A percentile compares a stretch with the other conserved stretches of the same genome.
Conservation (phyloP, 2,888 invertebrate genomes). For the Polydesmus complanatus region DNA sequence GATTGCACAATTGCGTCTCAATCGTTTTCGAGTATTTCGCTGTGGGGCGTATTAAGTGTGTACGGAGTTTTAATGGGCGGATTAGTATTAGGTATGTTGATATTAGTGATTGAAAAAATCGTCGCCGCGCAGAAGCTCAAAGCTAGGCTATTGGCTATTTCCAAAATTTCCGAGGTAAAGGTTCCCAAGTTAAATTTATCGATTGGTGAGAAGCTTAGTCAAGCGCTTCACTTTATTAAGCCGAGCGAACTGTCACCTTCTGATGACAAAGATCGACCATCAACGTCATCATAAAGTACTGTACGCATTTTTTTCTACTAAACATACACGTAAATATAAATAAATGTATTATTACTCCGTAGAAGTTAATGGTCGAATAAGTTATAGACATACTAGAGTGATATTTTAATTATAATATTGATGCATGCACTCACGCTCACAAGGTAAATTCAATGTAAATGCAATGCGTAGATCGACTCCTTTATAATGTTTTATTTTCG, state of each 20-base stretch:
- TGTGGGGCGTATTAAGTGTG: conserved; percentile 8
- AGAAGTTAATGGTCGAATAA: too few species aligned
- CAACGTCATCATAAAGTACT: too few species aligned
- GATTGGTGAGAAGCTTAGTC: background rate
- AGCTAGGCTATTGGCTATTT: background rate
- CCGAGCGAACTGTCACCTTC: background rate
- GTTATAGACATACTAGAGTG: too few species aligned
- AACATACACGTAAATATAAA: too few species aligned
- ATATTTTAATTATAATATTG: too few species aligned
- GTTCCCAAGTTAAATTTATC: background rate
- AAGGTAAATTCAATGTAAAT: too few species aligned
- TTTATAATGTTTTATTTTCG: too few species aligned
- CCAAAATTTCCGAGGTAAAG: conserved; percentile 2
- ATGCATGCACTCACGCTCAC: too few species aligned
- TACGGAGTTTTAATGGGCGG: conserved; percentile 1
- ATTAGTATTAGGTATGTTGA: background rate
- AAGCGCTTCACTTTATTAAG: background rate
- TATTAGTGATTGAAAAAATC: background rate
- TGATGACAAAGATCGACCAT: background rate
- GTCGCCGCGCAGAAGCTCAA: conserved; percentile 1
- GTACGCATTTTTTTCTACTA: too few species aligned
- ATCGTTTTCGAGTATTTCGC: conserved; percentile 7
- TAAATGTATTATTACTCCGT: too few species aligned
- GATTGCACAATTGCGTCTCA: conserved; percentile 4
- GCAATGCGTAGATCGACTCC: too few species aligned